Base-by-base conservation (phyloP, 2,888 invertebrate genomes). In the Temnothorax ravouxi region DNA sequence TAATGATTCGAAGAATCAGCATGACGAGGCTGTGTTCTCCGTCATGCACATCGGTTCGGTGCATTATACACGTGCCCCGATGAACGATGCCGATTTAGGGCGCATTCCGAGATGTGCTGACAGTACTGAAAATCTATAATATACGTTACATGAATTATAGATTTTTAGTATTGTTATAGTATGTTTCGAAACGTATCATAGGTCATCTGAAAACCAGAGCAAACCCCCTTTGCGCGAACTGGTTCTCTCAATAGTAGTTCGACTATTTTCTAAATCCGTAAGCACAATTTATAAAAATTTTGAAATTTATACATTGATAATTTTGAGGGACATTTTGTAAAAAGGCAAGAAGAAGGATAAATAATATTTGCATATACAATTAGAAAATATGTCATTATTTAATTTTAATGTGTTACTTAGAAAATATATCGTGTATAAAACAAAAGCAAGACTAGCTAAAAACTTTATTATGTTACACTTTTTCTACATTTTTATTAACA, bases 1-100 rank as follows among this genome's bases (percentile, higher is more conserved):
- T 88, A 88, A 88, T 87, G 88, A 88, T 88, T 88, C 88, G 87
- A 64, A 87, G 88, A 88, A 88, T 88, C 88, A 87, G 83, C 88
- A 81, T 84, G 84, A 88, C 88, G 76, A 52, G 52, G 76, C 83
- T 59, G 61, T 59, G 75, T 67, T 76, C 61, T 54, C 38, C 59
- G 72, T 76, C 76, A 72, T 72, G 67, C 71, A 75, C 67, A 61
- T 74, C 54, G 67, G 50, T 84, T 74, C 74, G 66, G 80, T 86
- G 76, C 77, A 85, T 76, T 47, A 66, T 66, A 21, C n/a, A 64
- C 61, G 29, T 54, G 44, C 25, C 3, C 21, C 34, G 54, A 54
- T 47, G 18, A 71, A 21, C 18, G 21, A 44, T 29, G 44, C n/a
- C 44, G 54, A 69, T 77, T 69, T 69, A 56, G 38, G 38, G 21